Evolutionary conservation across 1,140 invertebrate genomes (phyloP), one percentile per base, ranked within the genome.

Genomic region (Thaumetopoea pityocampa): DNA sequence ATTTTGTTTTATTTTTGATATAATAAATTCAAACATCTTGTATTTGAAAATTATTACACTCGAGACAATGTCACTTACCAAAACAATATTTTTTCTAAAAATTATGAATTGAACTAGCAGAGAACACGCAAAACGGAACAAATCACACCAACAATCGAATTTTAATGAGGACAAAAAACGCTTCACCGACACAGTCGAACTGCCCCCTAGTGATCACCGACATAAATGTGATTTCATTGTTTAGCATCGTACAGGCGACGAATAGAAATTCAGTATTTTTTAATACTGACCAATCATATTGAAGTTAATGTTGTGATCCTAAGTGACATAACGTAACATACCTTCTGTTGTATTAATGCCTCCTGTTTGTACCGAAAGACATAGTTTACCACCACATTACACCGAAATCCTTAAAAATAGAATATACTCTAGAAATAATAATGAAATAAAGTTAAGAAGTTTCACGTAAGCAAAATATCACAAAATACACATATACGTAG

Each of bases 41-140:
- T 8, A 35, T 26, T 36, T 36, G 16, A 26, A 11, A 30, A 40
- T 26, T 19, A 18, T 38, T 38, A 33, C 11, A 12, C 18, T 17
- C 23, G 32, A 49, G 15, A 43, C 38, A 37, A 51, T 63, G 60
- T 32, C 59, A 78, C 72, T 73, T 57, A 81, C 78, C 67, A 77
- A 71, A 70, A 76, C 67, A 76, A 78, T 69, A 61, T 49, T 73
- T 76, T 77, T 69, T 77, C 38, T 61, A 63, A 66, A 64, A 57
- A 57, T 63, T 51, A 67, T 51, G 33, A 55, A 52, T n/a, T n/a
- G n/a, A 57, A 48, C 56, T 53, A 44, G 48, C 43, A 50, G 29
- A 60, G 53, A 62, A 68, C 43, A 38, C 63, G 61, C 66, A 68
- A 80, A 80, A 77, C 63, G 66, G 67, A 72, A 79, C 74, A 78